Base-by-base conservation (phyloP, 2,888 invertebrate genomes). In the Thymelicus lineola region DNA sequence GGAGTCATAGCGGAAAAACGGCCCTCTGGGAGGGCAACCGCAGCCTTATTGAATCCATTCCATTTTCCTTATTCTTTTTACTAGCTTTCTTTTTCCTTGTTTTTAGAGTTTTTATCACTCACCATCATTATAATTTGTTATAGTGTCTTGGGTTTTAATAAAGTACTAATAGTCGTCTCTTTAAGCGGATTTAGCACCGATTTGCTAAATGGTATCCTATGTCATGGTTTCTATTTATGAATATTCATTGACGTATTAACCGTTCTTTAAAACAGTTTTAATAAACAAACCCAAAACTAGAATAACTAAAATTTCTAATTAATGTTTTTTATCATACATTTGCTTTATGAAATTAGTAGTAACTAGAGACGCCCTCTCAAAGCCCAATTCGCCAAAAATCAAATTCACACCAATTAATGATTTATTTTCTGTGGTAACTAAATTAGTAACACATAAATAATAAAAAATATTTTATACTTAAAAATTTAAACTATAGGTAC, bases 61-160 rank as follows among this genome's bases (percentile, higher is more conserved):
- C 61, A 61, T 61, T 61, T 61, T 61, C 61, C 61, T 46, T 35
- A 61, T 61, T 46, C 61, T 59, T 38, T 59, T 59, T 46, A 46
- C n/a, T n/a, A 20, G 28, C 28, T 60, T 28, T 60, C 45, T 45
- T 61, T 61, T 61, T 35, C 28, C 46, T 61, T 60, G 7, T 6
- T 45, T 60, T 42, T 59, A 38, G 14, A 46, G n/a, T 17, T 61
- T 61, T 61, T 46, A 61, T 35, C 61, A 46, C 46, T 14, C 20
- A 45, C 4, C 20, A 28, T 28, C 28, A 5, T 59, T 42, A 42
- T 1, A 42, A 20, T 7, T 10, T n/a, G 14, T 60, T 45, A 60
- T 60, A 20, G 15, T 50, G 17, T 17, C 50, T 50, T 10, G 12
- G 12, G 12, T 42, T 42, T 42, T 42, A 42, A 42, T 42, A 10